Conservation (phyloP, 2,888 invertebrate genomes). For the Xylota segnis region DNA sequence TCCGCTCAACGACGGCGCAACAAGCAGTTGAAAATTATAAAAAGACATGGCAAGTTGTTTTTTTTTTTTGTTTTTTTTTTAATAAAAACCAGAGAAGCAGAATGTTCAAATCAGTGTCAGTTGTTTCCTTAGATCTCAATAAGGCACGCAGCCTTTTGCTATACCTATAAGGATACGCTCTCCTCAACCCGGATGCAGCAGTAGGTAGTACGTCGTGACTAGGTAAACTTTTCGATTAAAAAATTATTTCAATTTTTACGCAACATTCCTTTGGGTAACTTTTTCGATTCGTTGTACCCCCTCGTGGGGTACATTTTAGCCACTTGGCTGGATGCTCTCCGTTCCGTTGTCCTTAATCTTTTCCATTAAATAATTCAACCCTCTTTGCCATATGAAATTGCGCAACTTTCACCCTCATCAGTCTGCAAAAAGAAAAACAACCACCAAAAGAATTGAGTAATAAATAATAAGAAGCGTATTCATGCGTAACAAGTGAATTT, state of each 20-base stretch:
- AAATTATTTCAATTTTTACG: slow-evolving; percentile 74
- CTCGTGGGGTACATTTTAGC: slow-evolving; percentile 41
- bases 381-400: slow-evolving; percentile 68
- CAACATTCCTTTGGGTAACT: slow-evolving; percentile 67
- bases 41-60: not conserved
- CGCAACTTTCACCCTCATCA: slow-evolving; percentile 72
- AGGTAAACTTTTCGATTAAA: slow-evolving; percentile 74
- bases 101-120: slow-evolving; percentile 46
- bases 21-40: not conserved
- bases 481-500: slow-evolving; percentile 76
- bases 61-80: slow-evolving; percentile 14
- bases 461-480: slow-evolving; percentile 74
- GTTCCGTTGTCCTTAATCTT: slow-evolving; percentile 60
- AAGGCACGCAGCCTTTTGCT: not conserved
- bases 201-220: slow-evolving; percentile 35
- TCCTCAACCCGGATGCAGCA: slow-evolving; percentile 25
- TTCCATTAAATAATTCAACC: slow-evolving; percentile 74
- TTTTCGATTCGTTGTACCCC: slow-evolving; percentile 34
- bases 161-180: not conserved
- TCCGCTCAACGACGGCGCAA: not conserved
- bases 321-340: slow-evolving; percentile 44
- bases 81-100: slow-evolving; percentile 19
- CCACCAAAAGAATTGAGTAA: slow-evolving; percentile 52
- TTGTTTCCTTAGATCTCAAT: slow-evolving; percentile 49
- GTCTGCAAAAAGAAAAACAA: not conserved